These are phyloP conservation scores for Aphelocoma coerulescens DNA, from an alignment of 2,113 vertebrate species.

Conservation along the genomic window DNA sequence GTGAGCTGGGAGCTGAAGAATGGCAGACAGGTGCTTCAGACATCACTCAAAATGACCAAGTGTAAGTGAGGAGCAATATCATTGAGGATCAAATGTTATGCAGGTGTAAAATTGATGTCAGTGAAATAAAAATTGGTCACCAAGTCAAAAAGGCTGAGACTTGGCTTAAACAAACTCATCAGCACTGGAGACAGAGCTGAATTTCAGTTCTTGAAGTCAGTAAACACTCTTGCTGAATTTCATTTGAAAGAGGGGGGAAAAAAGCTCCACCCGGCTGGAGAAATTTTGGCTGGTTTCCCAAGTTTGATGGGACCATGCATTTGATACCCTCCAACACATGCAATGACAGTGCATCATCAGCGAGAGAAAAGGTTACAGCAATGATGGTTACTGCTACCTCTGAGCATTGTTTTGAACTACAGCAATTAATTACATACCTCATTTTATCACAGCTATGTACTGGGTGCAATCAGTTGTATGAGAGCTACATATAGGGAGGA, in stretches of 20 bases:
- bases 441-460: not conserved
- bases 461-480: slow-evolving; percentile 5
- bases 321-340: not conserved
- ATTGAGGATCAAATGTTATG: not conserved
- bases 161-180: not conserved
- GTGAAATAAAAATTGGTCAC: not conserved
- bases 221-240: not conserved
- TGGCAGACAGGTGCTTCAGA: not conserved
- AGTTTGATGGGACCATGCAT: not conserved
- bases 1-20: not conserved
- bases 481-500: slow-evolving; percentile 49
- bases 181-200: not conserved
- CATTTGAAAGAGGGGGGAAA: not conserved
- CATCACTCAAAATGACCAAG: not conserved
- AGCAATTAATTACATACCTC: not conserved
- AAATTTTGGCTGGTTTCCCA: not conserved
- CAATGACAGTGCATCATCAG: not conserved
- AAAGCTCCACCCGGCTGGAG: not conserved
- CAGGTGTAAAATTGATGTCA: not conserved
- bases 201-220: not conserved
- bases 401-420: not conserved
- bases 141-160: not conserved
- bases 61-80: not conserved
- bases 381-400: not conserved
- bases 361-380: not conserved